A percentile compares a stretch with the other conserved stretches of the same genome.
These are phyloP conservation scores for Drosophila koepferae DNA, from an alignment of 2,888 invertebrate species.

Conservation along the genomic window DNA sequence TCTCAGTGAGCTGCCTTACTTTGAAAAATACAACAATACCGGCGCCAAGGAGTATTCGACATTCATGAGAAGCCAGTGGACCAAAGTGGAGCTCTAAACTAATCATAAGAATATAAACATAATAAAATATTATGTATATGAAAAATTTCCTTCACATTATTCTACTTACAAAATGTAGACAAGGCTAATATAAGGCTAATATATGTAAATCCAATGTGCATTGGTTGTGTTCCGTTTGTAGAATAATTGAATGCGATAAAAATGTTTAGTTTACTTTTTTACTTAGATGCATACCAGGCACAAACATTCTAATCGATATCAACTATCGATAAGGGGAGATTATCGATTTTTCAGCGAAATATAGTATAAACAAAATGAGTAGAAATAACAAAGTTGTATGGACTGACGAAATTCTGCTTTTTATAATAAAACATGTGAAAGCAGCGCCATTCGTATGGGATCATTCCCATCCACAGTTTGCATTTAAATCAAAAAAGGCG, in stretches of 20 bases:
- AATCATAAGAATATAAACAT: background rate
- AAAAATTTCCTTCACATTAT: background rate
- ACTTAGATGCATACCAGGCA: conserved; percentile 4
- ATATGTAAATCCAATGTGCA: background rate
- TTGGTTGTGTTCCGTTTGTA: background rate
- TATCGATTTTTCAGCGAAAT: conserved; percentile 30
- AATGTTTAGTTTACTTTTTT: background rate
- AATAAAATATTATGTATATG: background rate
- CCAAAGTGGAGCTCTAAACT: conserved; percentile 36
- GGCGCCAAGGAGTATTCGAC: conserved; percentile 36
- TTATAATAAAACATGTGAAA: conserved; percentile 58
- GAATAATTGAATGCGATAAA: background rate
- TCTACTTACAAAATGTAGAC: background rate
- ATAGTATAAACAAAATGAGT: conserved; percentile 42
- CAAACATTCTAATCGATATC: background rate
- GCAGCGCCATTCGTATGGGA: conserved; percentile 55
- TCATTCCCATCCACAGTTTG: conserved; percentile 49
- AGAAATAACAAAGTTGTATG: conserved; percentile 52
- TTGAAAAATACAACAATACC: conserved; percentile 52
- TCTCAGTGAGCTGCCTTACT: conserved; percentile 69
- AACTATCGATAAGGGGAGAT: conserved; percentile 14
- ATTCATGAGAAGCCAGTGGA: conserved; percentile 46
- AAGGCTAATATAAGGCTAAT: too few species aligned
- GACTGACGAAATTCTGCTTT: conserved; percentile 49
- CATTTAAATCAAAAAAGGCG: conserved; percentile 44